Evolutionary conservation across 37 sponge, comb jelly and placozoan species (phyloP).

Genomic region (Geodia barretti): DNA sequence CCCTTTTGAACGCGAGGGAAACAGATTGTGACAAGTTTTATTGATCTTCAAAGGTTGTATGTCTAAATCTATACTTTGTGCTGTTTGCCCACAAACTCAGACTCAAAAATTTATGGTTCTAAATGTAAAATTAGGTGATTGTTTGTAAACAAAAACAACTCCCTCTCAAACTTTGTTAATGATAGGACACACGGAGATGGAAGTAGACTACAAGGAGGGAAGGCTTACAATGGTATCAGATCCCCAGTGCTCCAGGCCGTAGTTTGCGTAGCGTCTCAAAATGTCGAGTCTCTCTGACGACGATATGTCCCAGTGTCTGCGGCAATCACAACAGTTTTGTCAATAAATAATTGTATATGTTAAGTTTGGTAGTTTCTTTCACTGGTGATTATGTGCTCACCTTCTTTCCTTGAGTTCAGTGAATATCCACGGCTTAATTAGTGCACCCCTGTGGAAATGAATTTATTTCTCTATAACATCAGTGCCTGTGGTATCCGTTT

Average conservation of each 20-base stretch:
- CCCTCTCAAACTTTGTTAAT: too few relatives aligned
- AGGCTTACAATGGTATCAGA: constrained; percentile 59
- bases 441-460: constrained; percentile 71
- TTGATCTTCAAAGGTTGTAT: not conserved
- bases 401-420: constrained; percentile 93
- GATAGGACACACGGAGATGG: too few relatives aligned
- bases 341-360: not conserved
- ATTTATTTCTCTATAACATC: not conserved
- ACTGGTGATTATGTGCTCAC: not conserved
- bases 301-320: constrained; percentile 93
- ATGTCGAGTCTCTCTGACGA: constrained; percentile 83
- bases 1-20: constrained; percentile 54
- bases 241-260: constrained; percentile 97
- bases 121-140: too few relatives aligned
- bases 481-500: not conserved
- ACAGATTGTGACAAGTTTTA: not conserved
- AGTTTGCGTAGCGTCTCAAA: constrained; percentile 65
- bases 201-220: too few relatives aligned
- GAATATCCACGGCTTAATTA: constrained; percentile 97
- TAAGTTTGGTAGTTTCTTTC: not conserved
- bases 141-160: too few relatives aligned
- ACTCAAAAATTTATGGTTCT: too few relatives aligned
- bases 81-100: not conserved
- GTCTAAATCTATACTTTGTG: not conserved
- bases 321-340: not conserved